phyloP scores from a whole-genome alignment of 2,113 vertebrate species.

The Syrrhaptes paradoxus region DNA sequence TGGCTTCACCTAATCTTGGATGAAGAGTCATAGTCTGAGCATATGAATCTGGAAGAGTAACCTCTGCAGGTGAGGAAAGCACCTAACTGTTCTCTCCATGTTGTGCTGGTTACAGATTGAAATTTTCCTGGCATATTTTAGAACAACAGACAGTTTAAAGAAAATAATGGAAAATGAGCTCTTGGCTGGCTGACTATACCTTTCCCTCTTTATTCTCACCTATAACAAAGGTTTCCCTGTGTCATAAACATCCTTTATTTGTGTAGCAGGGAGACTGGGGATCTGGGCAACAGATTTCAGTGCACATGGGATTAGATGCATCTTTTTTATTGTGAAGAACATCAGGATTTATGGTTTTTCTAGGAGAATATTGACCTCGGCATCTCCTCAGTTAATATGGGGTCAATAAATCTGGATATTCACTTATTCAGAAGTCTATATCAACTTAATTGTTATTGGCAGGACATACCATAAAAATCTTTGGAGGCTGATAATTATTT shows the following conservation, averaged over 20 bases:
- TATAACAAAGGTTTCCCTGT: not conserved
- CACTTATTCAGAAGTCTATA: not conserved
- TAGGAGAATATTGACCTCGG: slow-evolving; percentile 2
- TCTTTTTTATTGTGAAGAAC: not conserved
- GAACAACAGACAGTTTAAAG: not conserved
- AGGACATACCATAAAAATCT: not conserved
- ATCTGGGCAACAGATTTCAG: not conserved
- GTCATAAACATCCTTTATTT: not conserved
- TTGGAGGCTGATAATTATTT: not conserved
- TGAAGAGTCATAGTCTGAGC: not conserved
- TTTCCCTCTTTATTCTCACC: not conserved
- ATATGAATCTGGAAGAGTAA: not conserved
- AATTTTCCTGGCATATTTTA: not conserved
- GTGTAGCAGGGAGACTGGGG: not conserved
- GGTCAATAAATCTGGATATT: slow-evolving; percentile 2
- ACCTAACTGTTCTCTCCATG: not conserved
- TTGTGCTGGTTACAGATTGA: not conserved
- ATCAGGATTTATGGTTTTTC: not conserved
- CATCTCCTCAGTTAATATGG: not conserved
- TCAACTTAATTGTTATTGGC: not conserved
- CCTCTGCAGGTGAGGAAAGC: not conserved
- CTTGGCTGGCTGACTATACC: not conserved
- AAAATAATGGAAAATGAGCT: not conserved
- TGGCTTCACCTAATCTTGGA: not conserved
- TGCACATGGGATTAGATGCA: not conserved